Base-by-base conservation (phyloP, 2,113 vertebrate genomes). In the Channa argus region DNA sequence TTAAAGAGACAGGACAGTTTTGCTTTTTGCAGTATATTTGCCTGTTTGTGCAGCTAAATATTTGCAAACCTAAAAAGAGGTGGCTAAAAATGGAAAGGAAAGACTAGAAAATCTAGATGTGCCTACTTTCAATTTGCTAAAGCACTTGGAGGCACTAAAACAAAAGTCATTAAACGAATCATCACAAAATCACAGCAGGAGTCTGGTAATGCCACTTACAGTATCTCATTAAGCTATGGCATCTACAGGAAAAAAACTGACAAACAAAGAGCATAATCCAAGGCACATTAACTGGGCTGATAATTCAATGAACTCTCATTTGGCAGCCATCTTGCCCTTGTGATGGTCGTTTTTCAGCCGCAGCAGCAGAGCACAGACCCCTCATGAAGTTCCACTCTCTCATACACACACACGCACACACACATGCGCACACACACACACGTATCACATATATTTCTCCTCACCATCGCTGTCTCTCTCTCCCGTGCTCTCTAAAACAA, bases 401-500 rank as follows among this genome's bases (percentile, higher is more conserved):
- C 68, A 63, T 37, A 6, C 56, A 12, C 24, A 53, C 55, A 36
- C 24, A 54, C 66, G 46, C 36, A 33, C 72, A 50, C 53, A 15
- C 38, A 51, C 58, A 51, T 58, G 70, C 62, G 44, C 50, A 13
- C 24, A 61, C 36, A 34, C 34, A 34, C 34, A 47, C 74, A 34
- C 10, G 36, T 46, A 74, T 64, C 38, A 49, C 9, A 58, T 50
- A 74, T 9, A 44, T 58, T 38, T 46, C 43, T 15, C 41, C 58
- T 80, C 70, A 53, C 70, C 6, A 37, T 44, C 77, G 13, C 51
- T 9, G 46, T 64, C n/a, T 14, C 51, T 63, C 47, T 67, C 44
- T 10, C 66, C 9, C 63, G n/a, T 54, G 5, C 88, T 82, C 86
- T 89, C 80, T 84, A 91, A 97, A 97, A 97, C 96, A 96, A 96